Percentiles rank a stretch among this genome's conserved stretches.
Evolutionary conservation across 2,113 vertebrate genomes (phyloP).

Genomic region (Larimichthys crocea): DNA sequence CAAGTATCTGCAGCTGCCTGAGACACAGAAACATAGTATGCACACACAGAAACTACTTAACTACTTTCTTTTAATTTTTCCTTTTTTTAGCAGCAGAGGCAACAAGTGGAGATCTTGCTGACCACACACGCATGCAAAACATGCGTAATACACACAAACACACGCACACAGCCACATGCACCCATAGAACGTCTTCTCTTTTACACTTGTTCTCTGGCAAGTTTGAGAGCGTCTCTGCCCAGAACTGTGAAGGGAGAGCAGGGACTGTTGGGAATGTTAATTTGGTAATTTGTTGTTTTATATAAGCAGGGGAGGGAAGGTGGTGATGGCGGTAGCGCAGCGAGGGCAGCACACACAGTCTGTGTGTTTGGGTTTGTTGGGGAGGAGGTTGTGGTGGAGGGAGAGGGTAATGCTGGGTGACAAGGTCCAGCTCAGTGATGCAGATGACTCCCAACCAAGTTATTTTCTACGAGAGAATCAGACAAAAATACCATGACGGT

Average conservation of each 20-base stretch:
- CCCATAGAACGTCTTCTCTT: conserved; percentile 44
- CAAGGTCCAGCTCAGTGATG: conserved; percentile 75
- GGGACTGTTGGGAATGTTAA: conserved; percentile 79
- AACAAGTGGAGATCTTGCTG: conserved; percentile 20
- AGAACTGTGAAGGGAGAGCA: conserved; percentile 68
- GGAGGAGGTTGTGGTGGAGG: conserved; percentile 28
- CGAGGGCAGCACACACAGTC: conserved; percentile 35
- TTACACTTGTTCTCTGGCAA: conserved; percentile 70
- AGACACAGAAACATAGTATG: conserved; percentile 6
- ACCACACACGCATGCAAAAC: conserved; percentile 29
- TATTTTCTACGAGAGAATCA: conserved; percentile 82
- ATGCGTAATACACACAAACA: conserved; percentile 8
- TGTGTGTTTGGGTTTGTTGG: conserved; percentile 49
- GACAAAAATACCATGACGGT: conserved; percentile 85
- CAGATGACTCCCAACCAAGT: conserved; percentile 82
- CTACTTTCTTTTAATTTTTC: conserved; percentile 5
- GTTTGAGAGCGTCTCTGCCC: conserved; percentile 57
- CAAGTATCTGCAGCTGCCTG: conserved; percentile 30
- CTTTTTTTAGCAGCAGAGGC: conserved; percentile 8
- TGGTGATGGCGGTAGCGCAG: conserved; percentile 32
- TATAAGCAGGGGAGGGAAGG: conserved; percentile 60
- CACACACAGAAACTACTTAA: conserved; percentile 30
- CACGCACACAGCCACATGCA: conserved; percentile 42
- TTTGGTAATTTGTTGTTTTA: conserved; percentile 84
- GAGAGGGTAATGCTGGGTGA: conserved; percentile 65